Percentiles rank a stretch among this genome's conserved stretches.
Conservation (phyloP, 1,140 invertebrate species). For the Adoxophyes honmai region DNA sequence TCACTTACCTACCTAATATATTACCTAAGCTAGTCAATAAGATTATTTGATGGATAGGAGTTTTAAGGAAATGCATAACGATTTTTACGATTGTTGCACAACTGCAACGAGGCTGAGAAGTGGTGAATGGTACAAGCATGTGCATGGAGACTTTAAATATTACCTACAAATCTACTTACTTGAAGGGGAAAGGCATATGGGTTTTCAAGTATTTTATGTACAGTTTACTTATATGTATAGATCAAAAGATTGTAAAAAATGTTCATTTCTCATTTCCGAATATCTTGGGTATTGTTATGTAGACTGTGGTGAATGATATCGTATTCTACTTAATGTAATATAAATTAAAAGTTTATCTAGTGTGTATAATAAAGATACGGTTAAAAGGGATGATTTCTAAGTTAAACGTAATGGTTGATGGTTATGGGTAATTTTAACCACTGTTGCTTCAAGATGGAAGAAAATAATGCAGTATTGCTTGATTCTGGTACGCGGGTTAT, state of each 20-base stretch:
- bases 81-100: neutral
- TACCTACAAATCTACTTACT: neutral
- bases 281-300: too few relatives aligned
- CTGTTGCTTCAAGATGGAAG: neutral
- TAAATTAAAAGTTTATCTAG: too few relatives aligned
- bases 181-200: neutral
- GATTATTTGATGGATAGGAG: too few relatives aligned
- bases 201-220: neutral
- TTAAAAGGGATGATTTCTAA: too few relatives aligned
- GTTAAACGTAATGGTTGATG: neutral
- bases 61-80: too few relatives aligned
- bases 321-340: too few relatives aligned
- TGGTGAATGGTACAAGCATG: neutral
- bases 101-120: neutral
- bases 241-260: neutral
- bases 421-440: conserved; percentile 4
- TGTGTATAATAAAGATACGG: neutral
- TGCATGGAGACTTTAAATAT: neutral
- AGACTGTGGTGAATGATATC: too few relatives aligned
- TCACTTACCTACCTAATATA: too few relatives aligned
- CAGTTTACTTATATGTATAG: neutral
- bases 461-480: conserved; percentile 25
- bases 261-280: too few relatives aligned
- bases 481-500: conserved; percentile 23
- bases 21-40: too few relatives aligned